Evolutionary conservation across 2,113 vertebrate species (phyloP), one percentile per base, ranked within the genome.

Genomic region (Amphilophus citrinellus): DNA sequence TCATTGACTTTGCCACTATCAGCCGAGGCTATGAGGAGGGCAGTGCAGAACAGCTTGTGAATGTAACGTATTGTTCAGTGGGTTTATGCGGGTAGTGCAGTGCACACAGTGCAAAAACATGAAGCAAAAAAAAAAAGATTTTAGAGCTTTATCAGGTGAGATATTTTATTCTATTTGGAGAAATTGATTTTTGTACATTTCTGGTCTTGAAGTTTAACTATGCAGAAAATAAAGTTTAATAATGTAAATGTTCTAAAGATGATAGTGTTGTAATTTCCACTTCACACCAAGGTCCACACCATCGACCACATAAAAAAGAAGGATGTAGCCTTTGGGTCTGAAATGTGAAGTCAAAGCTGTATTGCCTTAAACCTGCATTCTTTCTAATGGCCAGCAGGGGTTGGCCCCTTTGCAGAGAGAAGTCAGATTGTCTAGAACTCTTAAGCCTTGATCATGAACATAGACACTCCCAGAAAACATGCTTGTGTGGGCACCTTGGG

Each of bases 1-100:
- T 73, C 68, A 73, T 73, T 73, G 68, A 73, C 68, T 73, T 73
- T 73, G 68, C 18, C 68, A 73, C 68, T n/a, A 35, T 73, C 47
- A 76, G 78, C 71, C 58, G 30, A 68, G 75, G 66, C 61, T 76
- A 20, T 20, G 24, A 30, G 60, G 42, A 77, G 50, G 42, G 61
- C 50, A 8, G 82, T 7, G 80, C 56, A 61, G 24, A 63, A 14
- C 53, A 50, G 39, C 79, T 57, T 86, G 78, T 57, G 56, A 73
- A 77, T 76, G 77, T 35, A 62, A 76, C 58, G 24, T 10, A 47
- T 22, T 53, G n/a, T 18, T 73, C 66, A 77, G 20, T 13, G 10
- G 27, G 17, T 59, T 68, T 27, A 63, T 60, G 37, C 18, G 7
- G 14, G 32, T 3, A n/a, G 27, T 5, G 37, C 9, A 24, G 27